Evolutionary conservation across 2,113 vertebrate species (phyloP).

Genomic region (Dipodomys merriami): DNA sequence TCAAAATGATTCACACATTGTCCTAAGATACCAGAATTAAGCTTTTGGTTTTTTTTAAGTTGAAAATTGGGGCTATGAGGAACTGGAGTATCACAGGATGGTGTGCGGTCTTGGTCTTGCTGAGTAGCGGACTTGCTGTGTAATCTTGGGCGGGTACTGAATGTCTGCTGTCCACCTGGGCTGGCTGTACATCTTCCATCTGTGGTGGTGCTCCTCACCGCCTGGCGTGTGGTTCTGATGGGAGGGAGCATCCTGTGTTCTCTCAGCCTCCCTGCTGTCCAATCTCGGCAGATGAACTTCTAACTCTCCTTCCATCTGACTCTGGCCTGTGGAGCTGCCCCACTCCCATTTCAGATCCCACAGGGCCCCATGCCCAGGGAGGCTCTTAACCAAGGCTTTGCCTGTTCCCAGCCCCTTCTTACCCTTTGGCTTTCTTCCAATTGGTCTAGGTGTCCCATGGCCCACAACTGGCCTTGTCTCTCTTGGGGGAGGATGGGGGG

Average conservation of each 20-base stretch:
- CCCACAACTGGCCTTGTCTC: background rate
- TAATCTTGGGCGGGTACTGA: background rate
- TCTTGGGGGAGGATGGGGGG: background rate
- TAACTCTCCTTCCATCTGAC: conserved; percentile 4
- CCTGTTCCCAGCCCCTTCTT: background rate
- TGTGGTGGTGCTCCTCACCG: background rate
- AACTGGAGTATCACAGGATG: background rate
- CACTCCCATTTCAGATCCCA: background rate
- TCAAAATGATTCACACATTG: conserved; percentile 21
- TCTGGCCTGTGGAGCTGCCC: background rate
- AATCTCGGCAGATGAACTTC: background rate
- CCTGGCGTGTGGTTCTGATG: background rate
- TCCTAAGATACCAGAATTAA: background rate
- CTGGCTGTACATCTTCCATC: background rate
- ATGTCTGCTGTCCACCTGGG: background rate
- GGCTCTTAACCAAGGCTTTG: background rate
- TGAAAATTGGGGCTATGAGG: background rate
- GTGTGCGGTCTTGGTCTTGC: background rate
- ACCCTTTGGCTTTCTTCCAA: background rate
- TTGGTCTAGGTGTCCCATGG: too few relatives aligned
- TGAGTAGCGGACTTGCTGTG: background rate
- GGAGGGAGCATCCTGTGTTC: background rate
- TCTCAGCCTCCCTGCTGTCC: background rate
- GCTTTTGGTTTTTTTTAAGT: background rate
- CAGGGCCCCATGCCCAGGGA: too few relatives aligned